Base-by-base conservation (phyloP, 2,888 invertebrate genomes). In the Gonocerus acuteangulatus region DNA sequence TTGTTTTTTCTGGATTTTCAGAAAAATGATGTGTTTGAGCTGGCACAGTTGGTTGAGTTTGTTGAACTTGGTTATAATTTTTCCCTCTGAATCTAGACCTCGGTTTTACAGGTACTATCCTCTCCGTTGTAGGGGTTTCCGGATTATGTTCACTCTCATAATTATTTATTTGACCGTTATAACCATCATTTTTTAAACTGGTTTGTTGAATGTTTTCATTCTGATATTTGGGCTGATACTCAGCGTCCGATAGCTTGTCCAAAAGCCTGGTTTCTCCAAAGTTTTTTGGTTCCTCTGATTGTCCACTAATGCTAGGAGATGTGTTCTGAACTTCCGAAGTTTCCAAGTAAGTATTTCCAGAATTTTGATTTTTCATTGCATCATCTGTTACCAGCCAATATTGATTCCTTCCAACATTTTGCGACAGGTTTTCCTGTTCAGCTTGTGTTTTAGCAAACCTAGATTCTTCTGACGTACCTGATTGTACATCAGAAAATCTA, bases 321-420 rank as follows among this genome's bases (percentile, higher is more conserved):
- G 51, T 51, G 32, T 34, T 51, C 34, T 51, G 51, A 11, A 32
- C 51, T 11, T 51, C 51, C 16, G 27, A 32, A 51, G 19, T 51
- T 2, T 22, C 23, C 9, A 48, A 11, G 19, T 51, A 51, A 34
- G 32, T 19, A 32, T n/a, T n/a, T 2, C n/a, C 27, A 7, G 51
- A 19, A 27, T 27, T 27, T 27, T 9, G 27, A 27, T 27, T n/a
- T 3, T 47, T 11, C 13, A 6, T 7, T 32, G 18, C 16, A 34
- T 51, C 51, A 2, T 67, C 69, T 0, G 66, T 68, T 1, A 22
- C 67, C 66, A 1, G 72, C 67, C 1, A 70, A 67, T 2, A 72
- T 65, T 1, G 71, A 67, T 1, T 71, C 71, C 1, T 71, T 68
- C 19, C 69, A 65, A 2, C 69, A 68, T 1, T 69, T 64, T 1